phyloP scores from a whole-genome alignment of 2,113 vertebrate genomes.

The Numenius arquata region DNA sequence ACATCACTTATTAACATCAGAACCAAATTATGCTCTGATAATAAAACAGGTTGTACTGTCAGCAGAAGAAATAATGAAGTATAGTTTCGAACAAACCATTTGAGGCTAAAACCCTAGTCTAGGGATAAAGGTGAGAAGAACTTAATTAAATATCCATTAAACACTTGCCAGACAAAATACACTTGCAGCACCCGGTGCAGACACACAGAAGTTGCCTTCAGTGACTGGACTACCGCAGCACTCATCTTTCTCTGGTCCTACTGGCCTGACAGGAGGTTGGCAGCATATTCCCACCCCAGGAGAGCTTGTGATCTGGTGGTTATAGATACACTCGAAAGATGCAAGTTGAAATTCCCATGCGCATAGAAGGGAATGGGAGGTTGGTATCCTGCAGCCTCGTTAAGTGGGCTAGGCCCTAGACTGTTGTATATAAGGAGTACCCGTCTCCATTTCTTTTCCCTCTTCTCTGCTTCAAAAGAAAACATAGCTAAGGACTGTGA shows the following conservation, averaged over 20 bases:
- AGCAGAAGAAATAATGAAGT: not conserved
- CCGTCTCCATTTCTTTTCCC: not conserved
- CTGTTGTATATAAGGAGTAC: not conserved
- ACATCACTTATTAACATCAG: not conserved
- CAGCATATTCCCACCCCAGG: not conserved
- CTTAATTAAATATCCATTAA: not conserved
- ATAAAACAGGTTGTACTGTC: not conserved
- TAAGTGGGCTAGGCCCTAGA: not conserved
- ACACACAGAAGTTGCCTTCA: not conserved
- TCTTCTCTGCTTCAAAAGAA: not conserved
- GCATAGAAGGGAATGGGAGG: not conserved
- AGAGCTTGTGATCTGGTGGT: not conserved
- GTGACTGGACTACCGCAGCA: not conserved
- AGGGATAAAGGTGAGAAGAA: not conserved
- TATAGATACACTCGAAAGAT: not conserved
- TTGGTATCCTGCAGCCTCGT: not conserved
- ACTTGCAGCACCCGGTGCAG: not conserved
- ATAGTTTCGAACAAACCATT: not conserved
- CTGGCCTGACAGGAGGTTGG: not conserved
- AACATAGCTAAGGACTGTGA: not conserved
- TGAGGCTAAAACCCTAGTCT: not conserved
- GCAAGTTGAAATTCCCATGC: not conserved
- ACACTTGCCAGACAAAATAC: not conserved
- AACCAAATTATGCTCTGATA: not conserved
- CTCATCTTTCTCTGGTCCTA: not conserved